Evolutionary conservation across 2,113 vertebrate genomes (phyloP).

Genomic region (Paraplagusia blochii): DNA sequence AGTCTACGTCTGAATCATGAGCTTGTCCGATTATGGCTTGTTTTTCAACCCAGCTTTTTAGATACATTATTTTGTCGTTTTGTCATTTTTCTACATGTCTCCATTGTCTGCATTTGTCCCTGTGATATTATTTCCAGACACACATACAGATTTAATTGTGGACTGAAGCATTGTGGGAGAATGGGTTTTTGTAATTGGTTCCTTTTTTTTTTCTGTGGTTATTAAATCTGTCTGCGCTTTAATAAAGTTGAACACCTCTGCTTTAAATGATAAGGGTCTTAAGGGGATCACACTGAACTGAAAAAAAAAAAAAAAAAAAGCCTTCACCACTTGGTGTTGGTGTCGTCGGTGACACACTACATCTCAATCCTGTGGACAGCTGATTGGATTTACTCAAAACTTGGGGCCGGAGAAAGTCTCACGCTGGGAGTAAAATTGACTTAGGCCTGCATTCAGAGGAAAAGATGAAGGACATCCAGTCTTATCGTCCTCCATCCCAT

Average conservation of each 20-base stretch:
- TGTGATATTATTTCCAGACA: too few relatives aligned
- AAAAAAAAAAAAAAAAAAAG: conserved; percentile 57
- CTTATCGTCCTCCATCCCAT: conserved; percentile 65
- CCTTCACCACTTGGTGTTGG: conserved; percentile 38
- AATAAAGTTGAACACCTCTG: conserved; percentile 3
- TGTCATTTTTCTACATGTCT: too few relatives aligned
- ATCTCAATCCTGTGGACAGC: conserved; percentile 68
- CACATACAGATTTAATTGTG: too few relatives aligned
- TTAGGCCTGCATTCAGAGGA: conserved; percentile 67
- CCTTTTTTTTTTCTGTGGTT: too few relatives aligned
- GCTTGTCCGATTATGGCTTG: too few relatives aligned
- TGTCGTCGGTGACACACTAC: conserved; percentile 69
- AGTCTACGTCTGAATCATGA: too few relatives aligned
- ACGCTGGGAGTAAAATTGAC: conserved; percentile 76
- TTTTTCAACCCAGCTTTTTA: too few relatives aligned
- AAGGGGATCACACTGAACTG: conserved; percentile 49
- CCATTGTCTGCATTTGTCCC: too few relatives aligned
- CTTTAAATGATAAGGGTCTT: conserved; percentile 63
- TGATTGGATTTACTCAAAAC: conserved; percentile 77
- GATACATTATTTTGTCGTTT: too few relatives aligned
- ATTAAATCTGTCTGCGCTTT: too few relatives aligned
- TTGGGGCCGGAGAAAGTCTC: conserved; percentile 67
- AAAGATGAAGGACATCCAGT: conserved; percentile 72
- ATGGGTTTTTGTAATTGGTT: too few relatives aligned
- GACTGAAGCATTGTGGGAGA: too few relatives aligned